Evolutionary conservation across 2,888 invertebrate species (phyloP).

Genomic region (Athripsodes cinereus): DNA sequence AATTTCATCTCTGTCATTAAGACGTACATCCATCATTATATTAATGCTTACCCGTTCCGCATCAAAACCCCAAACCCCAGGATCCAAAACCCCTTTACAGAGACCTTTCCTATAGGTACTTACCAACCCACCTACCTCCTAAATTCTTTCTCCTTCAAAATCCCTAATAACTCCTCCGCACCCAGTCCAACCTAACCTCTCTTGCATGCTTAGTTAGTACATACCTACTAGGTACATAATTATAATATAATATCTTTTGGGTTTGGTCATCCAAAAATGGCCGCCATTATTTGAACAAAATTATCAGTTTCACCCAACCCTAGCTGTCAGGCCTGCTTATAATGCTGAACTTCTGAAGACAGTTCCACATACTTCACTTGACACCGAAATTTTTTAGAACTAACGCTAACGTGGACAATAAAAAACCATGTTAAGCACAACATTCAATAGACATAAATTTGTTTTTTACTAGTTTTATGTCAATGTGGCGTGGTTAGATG

Average conservation of each 20-base stretch:
- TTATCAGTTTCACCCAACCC: constrained; percentile 19
- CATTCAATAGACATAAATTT: too few relatives aligned
- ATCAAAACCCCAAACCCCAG: neutral
- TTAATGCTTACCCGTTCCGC: neutral
- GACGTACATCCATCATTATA: constrained; percentile 27
- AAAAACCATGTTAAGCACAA: too few relatives aligned
- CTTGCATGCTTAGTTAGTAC: too few relatives aligned
- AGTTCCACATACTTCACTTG: constrained; percentile 14
- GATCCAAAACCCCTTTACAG: constrained; percentile 14
- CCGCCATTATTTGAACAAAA: constrained; percentile 23
- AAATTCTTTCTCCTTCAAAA: constrained; percentile 19
- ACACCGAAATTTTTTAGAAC: constrained; percentile 7
- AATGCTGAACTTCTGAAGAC: neutral
- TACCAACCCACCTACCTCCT: too few relatives aligned
- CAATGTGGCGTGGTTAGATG: too few relatives aligned
- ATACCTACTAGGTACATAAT: neutral
- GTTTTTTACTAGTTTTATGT: too few relatives aligned
- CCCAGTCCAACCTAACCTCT: neutral
- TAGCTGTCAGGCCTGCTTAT: constrained; percentile 17
- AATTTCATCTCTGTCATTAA: constrained; percentile 21
- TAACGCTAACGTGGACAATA: too few relatives aligned
- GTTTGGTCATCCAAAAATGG: constrained; percentile 13
- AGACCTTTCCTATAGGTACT: constrained; percentile 21
- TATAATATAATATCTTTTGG: neutral
- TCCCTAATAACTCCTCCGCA: constrained; percentile 7